A percentile compares a stretch with the other conserved stretches of the same genome.
phyloP scores from a whole-genome alignment of 2,113 vertebrate genomes.

The Hippocampus comes region DNA sequence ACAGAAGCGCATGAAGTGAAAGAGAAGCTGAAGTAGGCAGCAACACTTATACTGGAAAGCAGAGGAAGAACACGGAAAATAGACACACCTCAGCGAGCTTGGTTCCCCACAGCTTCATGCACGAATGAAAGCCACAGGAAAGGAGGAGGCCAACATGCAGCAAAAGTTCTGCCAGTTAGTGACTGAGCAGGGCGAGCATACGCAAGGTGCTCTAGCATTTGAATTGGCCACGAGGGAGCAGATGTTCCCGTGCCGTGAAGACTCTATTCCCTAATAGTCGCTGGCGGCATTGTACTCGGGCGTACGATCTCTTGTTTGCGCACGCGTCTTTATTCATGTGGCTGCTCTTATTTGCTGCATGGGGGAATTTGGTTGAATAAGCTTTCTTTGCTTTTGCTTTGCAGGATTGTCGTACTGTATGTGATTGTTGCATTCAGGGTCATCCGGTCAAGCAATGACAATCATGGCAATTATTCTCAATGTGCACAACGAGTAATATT shows the following conservation, averaged over 20 bases:
- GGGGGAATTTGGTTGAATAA: background rate
- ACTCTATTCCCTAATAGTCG: conserved; percentile 36
- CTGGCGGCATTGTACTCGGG: conserved; percentile 20
- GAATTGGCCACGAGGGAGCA: conserved; percentile 58
- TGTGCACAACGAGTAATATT: background rate
- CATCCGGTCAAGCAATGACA: background rate
- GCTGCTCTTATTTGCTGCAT: conserved; percentile 2
- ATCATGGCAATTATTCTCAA: background rate
- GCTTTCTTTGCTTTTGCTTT: background rate
- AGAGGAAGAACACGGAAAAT: conserved; percentile 51
- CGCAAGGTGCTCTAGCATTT: conserved; percentile 36
- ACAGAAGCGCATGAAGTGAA: conserved; percentile 25
- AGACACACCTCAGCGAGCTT: conserved; percentile 52
- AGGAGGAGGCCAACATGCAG: conserved; percentile 53
- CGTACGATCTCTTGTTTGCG: conserved; percentile 5
- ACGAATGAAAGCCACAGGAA: conserved; percentile 72
- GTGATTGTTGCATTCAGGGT: background rate
- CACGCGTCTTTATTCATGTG: conserved; percentile 16
- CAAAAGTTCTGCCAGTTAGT: conserved; percentile 57
- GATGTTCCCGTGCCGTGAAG: conserved; percentile 44
- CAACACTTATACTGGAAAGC: conserved; percentile 38
- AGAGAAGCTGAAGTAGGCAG: conserved; percentile 43
- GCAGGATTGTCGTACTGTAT: background rate
- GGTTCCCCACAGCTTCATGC: conserved; percentile 63
- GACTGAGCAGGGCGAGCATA: conserved; percentile 26